A percentile compares a stretch with the other conserved stretches of the same genome.
phyloP scores from a whole-genome alignment of 1,140 invertebrate genomes.

The Brachionus rubens region DNA sequence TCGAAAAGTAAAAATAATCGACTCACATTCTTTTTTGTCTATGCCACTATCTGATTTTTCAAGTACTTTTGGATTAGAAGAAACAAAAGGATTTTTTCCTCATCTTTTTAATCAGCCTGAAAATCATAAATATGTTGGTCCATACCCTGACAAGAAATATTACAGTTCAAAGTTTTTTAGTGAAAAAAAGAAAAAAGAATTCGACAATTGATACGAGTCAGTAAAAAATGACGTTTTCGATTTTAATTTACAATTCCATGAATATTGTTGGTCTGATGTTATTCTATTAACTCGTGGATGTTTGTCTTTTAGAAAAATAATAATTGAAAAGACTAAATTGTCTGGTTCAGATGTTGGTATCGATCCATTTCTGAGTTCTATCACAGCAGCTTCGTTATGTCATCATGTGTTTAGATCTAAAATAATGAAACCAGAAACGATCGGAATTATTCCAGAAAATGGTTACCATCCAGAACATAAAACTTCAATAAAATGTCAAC shows the following conservation, averaged over 20 bases:
- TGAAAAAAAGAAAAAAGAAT: neutral
- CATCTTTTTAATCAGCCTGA: too few relatives aligned
- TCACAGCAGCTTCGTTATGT: neutral
- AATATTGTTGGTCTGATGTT: neutral
- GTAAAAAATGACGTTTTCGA: constrained; percentile 29
- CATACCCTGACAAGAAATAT: neutral
- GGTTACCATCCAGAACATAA: constrained; percentile 33
- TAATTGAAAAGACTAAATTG: too few relatives aligned
- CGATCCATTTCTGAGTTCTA: too few relatives aligned
- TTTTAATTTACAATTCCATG: constrained; percentile 11
- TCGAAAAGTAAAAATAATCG: too few relatives aligned
- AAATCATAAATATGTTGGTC: constrained; percentile 44
- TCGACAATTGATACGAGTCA: constrained; percentile 23
- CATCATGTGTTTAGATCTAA: constrained; percentile 15
- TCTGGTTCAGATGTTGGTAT: too few relatives aligned
- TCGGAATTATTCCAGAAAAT: constrained; percentile 28
- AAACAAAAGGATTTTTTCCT: too few relatives aligned
- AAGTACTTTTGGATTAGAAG: too few relatives aligned
- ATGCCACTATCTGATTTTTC: too few relatives aligned
- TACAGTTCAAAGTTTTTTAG: neutral
- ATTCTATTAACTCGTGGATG: too few relatives aligned
- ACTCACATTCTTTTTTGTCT: too few relatives aligned
- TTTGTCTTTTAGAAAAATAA: too few relatives aligned
- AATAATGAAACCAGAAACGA: neutral
- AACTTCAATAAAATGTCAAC: neutral